Conservation (phyloP, 2,113 vertebrate genomes). For the Gymnobelideus leadbeateri region DNA sequence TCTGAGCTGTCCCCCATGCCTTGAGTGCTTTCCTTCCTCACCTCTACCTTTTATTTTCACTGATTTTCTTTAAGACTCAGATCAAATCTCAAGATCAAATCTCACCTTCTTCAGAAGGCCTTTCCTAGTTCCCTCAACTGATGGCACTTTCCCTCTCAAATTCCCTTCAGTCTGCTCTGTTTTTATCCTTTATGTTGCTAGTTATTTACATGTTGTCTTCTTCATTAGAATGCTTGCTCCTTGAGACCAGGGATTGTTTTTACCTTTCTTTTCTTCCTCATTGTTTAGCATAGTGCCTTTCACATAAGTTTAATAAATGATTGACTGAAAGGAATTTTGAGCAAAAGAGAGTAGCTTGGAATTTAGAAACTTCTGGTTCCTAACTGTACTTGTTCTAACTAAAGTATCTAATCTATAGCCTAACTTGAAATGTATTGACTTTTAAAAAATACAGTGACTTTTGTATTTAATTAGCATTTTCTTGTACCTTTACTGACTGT, state of each 20-base stretch:
- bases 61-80: not conserved
- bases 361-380: not conserved
- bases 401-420: not conserved
- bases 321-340: not conserved
- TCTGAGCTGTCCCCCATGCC: not conserved
- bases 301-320: not conserved
- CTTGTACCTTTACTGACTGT: conserved; percentile 34
- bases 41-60: not conserved
- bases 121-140: not conserved
- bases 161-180: not conserved
- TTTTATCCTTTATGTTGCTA: not conserved
- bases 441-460: not conserved
- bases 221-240: not conserved
- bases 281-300: not conserved
- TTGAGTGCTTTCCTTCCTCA: not conserved
- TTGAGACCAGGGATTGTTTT: not conserved
- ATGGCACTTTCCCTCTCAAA: not conserved
- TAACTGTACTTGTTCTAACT: not conserved
- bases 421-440: not conserved
- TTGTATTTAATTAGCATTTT: not conserved
- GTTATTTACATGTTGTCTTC: not conserved
- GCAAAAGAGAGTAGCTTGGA: not conserved
- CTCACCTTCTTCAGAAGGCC: not conserved
- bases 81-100: not conserved
- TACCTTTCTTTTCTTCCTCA: not conserved